Base-by-base conservation (phyloP, 2,888 invertebrate species). In the Pterostichus madidus region DNA sequence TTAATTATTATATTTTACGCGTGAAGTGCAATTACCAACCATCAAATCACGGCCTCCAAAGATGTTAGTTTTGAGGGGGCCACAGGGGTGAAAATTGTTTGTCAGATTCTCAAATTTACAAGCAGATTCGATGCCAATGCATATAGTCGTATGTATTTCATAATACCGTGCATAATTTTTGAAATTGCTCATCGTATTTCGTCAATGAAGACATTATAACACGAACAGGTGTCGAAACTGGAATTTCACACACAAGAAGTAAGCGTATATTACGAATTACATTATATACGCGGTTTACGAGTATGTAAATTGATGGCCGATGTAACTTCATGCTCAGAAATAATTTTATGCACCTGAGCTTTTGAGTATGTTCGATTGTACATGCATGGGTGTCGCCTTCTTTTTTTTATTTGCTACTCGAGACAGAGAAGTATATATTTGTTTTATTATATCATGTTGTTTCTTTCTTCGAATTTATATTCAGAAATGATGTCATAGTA, bases 401-500 rank as follows among this genome's bases (percentile, higher is more conserved):
- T 56, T 56, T 17, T 56, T 56, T 15, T 17, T 17, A 17, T 10
- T 56, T 24, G 24, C 24, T 24, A 24, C 24, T 24, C 3, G 3
- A 24, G 24, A 24, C 24, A 24, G 24, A 24, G 24, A 3, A 32
- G 61, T n/a, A 61, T 1, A 5, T 61, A 32, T 61, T 32, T 61
- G 61, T 61, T 61, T 61, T 61, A 61, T 61, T 61, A 61, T 31
- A n/a, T 31, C 61, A 61, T 32, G 61, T 24, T 32, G 31, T 56
- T 13, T n/a, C 10, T 10, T 24, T 24, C n/a, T 61, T 32, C 5
- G 61, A n/a, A 61, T 61, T 61, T 61, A 61, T 61, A 61, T 61
- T 61, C 61, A 61, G 32, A 61, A 31, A 31, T 61, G 61, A 61
- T 61, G 61, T 61, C 61, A 61, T 24, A 24, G 24, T 24, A 3